Base-by-base conservation (phyloP, 2,797 vertebrate genomes). In the Pelochelys cantorii region DNA sequence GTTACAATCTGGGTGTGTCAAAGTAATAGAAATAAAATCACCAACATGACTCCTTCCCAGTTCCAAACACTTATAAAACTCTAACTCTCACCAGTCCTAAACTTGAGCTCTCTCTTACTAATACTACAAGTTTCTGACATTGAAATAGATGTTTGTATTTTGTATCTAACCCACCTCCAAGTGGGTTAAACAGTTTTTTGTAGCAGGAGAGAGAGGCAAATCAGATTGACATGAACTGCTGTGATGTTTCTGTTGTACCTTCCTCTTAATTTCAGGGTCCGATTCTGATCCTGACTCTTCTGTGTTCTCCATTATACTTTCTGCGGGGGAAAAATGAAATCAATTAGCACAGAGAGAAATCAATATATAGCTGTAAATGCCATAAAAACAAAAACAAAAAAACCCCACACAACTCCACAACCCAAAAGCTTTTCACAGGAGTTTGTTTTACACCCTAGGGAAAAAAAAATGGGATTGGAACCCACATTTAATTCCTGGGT, bases 231-330 rank as follows among this genome's bases (percentile, higher is more conserved):
- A 97, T 1, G 96, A 95, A 95, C 89, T 97, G 96, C 95, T 97
- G 53, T 97, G 97, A 80, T 97, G 96, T 90, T 98, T 98, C 90
- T 97, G 98, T 92, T 98, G 97, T 86, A 97, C 98, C 88, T 98
- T 98, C 94, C 98, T 98, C 88, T 97, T 98, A 93, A 98, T 95
- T 96, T 97, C 97, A 80, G 93, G 95, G 48, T 98, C 98, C 2
- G 95, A 84, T 48, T 97, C 96, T 23, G 97, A 96, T 75, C 97
- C 97, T 18, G 97, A 97, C 15, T 98, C 98, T 52, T 98, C 98
- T 75, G 91, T 91, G 94, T 97, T 97, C 91, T 97, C 98, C 93
- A 97, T 97, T 94, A 96, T 71, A 92, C 90, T 97, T 92, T 98
- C 98, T 98, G 96, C 14, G 22, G 55, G 55, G 11, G 8, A n/a